Percentiles rank a stretch among this genome's conserved stretches.
These are phyloP conservation scores for Chionodraco myersi DNA, from an alignment of 2,113 vertebrate species.

Conservation along the genomic window DNA sequence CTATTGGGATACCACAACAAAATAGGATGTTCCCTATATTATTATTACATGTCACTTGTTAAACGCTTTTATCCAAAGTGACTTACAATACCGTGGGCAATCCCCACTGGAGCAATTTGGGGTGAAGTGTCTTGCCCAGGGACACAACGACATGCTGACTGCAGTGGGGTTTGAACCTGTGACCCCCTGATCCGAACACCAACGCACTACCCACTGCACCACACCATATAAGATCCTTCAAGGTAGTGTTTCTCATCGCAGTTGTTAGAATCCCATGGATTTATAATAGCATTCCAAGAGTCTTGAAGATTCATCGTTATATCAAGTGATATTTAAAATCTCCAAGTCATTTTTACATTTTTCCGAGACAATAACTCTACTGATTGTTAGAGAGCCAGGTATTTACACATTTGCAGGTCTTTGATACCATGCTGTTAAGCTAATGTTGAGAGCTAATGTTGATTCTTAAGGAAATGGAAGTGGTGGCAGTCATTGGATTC, in stretches of 20 bases:
- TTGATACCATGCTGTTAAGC: not conserved
- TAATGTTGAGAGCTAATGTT: not conserved
- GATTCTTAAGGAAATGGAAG: not conserved
- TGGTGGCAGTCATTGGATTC: not conserved
- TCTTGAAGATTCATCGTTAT: not conserved
- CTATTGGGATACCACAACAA: not conserved
- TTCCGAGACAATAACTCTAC: not conserved
- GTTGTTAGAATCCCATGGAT: not conserved
- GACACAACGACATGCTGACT: too few relatives aligned
- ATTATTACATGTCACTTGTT: too few relatives aligned
- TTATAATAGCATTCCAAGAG: slow-evolving; percentile 12
- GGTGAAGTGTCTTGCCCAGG: too few relatives aligned
- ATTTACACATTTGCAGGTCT: not conserved
- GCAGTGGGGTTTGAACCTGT: too few relatives aligned
- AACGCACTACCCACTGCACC: too few relatives aligned
- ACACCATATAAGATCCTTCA: too few relatives aligned
- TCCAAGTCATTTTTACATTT: not conserved
- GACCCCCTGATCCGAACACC: too few relatives aligned
- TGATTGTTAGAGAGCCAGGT: not conserved
- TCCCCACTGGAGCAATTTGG: too few relatives aligned
- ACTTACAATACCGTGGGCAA: too few relatives aligned
- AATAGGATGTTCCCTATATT: not conserved
- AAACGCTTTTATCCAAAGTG: too few relatives aligned
- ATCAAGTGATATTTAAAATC: slow-evolving; percentile 10
- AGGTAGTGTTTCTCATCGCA: not conserved